Conservation (phyloP, 2,888 invertebrate species). For the Lasioglossum morio region DNA sequence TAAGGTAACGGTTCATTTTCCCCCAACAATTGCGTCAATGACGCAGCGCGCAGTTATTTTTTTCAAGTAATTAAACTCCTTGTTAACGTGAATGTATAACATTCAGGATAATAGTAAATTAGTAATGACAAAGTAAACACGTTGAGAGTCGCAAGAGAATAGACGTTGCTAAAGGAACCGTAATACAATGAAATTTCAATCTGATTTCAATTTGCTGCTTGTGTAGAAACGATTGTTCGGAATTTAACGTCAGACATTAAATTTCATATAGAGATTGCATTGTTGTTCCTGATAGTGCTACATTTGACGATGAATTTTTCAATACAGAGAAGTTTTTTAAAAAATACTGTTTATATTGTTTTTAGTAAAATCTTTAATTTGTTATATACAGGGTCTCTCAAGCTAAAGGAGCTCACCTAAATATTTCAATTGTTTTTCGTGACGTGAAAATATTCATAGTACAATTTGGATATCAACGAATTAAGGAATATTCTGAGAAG, state of each 20-base stretch:
- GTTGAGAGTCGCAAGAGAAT: background rate
- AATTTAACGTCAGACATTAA: slow-evolving; percentile 16
- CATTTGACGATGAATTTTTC: background rate
- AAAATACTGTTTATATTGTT: background rate
- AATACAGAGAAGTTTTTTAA: background rate
- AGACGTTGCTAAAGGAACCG: slow-evolving; percentile 1
- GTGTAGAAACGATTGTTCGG: background rate
- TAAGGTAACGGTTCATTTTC: background rate
- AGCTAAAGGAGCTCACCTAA: too few species aligned
- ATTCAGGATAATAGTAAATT: background rate
- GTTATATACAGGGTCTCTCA: background rate
- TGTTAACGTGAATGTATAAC: background rate
- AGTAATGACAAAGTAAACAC: background rate
- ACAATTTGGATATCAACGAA: too few species aligned
- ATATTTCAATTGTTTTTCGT: too few species aligned
- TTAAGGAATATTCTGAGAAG: too few species aligned
- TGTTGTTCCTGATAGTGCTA: too few species aligned
- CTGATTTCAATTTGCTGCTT: slow-evolving; percentile 8
- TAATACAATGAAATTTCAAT: slow-evolving; percentile 35
- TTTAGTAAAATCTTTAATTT: background rate
- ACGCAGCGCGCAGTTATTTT: background rate
- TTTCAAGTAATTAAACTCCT: background rate
- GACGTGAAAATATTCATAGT: too few species aligned
- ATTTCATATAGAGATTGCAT: background rate
- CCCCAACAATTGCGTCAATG: background rate